Conservation (phyloP, 1,140 invertebrate genomes). For the Drosophila kurseongensis region DNA sequence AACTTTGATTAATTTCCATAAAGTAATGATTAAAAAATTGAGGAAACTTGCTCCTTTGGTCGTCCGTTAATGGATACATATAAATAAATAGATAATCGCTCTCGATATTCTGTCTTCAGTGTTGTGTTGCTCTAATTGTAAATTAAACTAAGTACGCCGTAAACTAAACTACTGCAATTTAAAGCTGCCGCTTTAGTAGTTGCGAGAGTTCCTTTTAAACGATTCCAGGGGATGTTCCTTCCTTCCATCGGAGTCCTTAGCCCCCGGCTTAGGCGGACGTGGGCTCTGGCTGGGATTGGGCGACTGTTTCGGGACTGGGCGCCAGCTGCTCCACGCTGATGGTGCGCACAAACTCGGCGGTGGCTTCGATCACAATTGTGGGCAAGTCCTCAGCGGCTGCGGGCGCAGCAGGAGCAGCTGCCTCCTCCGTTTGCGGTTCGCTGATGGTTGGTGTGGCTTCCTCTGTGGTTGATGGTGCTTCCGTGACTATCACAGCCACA, state of each 20-base stretch:
- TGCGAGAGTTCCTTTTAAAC: constrained; percentile 68
- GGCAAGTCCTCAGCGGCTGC: constrained; percentile 29
- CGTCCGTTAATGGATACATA: constrained; percentile 15
- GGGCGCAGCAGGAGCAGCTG: constrained; percentile 7
- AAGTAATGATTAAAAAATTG: constrained; percentile 23
- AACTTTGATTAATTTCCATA: constrained; percentile 23
- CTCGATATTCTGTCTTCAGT: constrained; percentile 65
- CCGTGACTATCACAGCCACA: constrained; percentile 19
- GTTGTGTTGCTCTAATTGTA: constrained; percentile 68
- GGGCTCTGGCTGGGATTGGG: constrained; percentile 9
- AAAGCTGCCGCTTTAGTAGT: constrained; percentile 80
- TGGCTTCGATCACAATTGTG: constrained; percentile 64
- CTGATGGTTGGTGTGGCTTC: background rate
- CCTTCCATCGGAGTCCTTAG: background rate
- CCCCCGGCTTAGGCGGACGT: background rate
- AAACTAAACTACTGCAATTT: constrained; percentile 78
- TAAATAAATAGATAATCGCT: constrained; percentile 38
- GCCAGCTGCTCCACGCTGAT: constrained; percentile 55
- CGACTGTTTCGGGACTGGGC: constrained; percentile 6
- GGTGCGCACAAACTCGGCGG: constrained; percentile 67
- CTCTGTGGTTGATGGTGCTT: constrained; percentile 5
- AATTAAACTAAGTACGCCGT: constrained; percentile 69
- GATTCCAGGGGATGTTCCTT: background rate
- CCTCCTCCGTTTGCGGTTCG: background rate
- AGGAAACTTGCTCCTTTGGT: constrained; percentile 39